Conservation (phyloP, 2,888 invertebrate species). For the Hypsopygia costalis region DNA sequence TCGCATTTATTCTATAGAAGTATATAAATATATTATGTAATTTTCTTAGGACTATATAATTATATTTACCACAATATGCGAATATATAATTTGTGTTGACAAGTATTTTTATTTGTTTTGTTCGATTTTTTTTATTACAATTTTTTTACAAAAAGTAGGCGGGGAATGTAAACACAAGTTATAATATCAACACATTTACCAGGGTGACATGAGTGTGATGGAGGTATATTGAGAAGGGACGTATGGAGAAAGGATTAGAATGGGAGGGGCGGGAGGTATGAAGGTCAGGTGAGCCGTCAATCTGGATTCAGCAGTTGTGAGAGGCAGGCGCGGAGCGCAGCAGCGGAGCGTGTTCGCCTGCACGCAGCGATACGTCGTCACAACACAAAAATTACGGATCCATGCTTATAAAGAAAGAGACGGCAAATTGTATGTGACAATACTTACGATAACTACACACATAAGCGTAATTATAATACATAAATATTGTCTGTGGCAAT, state of each 20-base stretch:
- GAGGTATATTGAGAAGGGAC: neutral
- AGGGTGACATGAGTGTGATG: neutral
- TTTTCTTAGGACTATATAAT: too few relatives aligned
- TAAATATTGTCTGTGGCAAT: too few relatives aligned
- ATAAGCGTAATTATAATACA: too few relatives aligned
- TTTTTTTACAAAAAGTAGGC: too few relatives aligned
- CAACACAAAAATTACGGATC: conserved; percentile 4
- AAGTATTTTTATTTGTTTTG: too few relatives aligned
- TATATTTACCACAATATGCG: too few relatives aligned
- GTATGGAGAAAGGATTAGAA: conserved; percentile 12
- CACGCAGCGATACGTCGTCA: conserved; percentile 23
- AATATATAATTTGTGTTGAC: too few relatives aligned
- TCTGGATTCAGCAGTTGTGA: conserved; percentile 48
- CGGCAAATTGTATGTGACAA: neutral
- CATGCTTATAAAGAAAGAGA: neutral
- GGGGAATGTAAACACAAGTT: neutral
- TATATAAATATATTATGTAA: too few relatives aligned
- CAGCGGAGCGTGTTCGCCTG: conserved; percentile 72
- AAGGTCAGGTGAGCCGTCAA: conserved; percentile 9
- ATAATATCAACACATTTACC: neutral
- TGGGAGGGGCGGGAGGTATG: conserved; percentile 14
- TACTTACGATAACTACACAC: too few relatives aligned
- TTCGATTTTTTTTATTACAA: too few relatives aligned
- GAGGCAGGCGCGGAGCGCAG: conserved; percentile 51
- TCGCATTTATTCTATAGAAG: too few relatives aligned